A percentile compares a stretch with the other conserved stretches of the same genome.
Evolutionary conservation across 1,140 invertebrate genomes (phyloP).

Genomic region (Bombus consobrinus): DNA sequence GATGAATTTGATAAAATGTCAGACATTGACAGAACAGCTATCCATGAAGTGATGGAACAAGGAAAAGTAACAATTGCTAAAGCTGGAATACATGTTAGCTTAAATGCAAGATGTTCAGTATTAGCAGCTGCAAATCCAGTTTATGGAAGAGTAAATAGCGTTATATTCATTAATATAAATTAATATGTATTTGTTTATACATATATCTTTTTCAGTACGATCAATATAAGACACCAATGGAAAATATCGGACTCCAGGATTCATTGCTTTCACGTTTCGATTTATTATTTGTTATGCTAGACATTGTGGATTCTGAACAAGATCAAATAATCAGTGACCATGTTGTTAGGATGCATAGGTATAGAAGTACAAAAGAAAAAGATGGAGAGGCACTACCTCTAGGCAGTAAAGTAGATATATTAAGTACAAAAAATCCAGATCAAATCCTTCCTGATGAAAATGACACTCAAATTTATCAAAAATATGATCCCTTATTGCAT

Average conservation of each 20-base stretch:
- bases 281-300: constrained; percentile 98
- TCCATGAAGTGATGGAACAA: constrained; percentile 99
- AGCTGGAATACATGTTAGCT: constrained; percentile 98
- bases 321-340: constrained; percentile 98
- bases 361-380: constrained; percentile 94
- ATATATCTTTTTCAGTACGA: constrained; percentile 90
- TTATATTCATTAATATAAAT: not conserved
- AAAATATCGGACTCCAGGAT: constrained; percentile 99
- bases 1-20: constrained; percentile 99
- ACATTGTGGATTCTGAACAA: constrained; percentile 94
- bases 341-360: constrained; percentile 98
- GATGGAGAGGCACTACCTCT: constrained; percentile 97
- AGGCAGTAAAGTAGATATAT: constrained; percentile 89
- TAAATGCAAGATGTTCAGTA: constrained; percentile 99
- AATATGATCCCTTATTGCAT: constrained; percentile 96
- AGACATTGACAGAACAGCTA: constrained; percentile 99
- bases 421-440: constrained; percentile 91
- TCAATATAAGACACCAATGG: constrained; percentile 99
- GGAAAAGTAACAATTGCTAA: constrained; percentile 98
- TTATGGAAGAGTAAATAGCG: constrained; percentile 92
- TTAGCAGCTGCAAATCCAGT: constrained; percentile 99
- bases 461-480: constrained; percentile 93
- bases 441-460: constrained; percentile 85
- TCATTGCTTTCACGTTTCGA: constrained; percentile 99
- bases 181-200: not conserved